These are phyloP conservation scores for Sminthopsis crassicaudata DNA, from an alignment of 2,113 vertebrate genomes.

Conservation along the genomic window DNA sequence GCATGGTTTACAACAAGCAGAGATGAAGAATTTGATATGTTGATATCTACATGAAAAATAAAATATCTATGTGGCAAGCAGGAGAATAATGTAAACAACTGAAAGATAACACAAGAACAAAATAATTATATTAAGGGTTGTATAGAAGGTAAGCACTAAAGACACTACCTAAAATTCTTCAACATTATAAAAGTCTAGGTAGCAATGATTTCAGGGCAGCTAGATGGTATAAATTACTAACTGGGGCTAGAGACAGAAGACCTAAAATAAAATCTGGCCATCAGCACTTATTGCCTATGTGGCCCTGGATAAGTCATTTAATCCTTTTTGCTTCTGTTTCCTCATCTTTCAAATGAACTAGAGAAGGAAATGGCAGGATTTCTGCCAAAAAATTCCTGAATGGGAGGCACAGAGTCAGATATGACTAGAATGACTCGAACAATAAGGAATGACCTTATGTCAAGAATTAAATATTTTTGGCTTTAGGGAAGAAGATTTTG, in stretches of 20 bases:
- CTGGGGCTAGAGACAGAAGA: not conserved
- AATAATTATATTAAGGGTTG: not conserved
- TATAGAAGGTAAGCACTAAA: not conserved
- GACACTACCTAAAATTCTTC: too few species aligned
- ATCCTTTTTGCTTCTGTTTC: not conserved
- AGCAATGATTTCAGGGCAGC: not conserved
- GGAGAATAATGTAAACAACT: rapidly evolving
- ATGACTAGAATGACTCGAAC: not conserved
- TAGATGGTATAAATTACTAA: not conserved
- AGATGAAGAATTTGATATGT: not conserved
- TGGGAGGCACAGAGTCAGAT: not conserved
- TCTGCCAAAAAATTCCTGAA: not conserved
- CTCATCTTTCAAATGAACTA: not conserved
- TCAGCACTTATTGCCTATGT: not conserved
- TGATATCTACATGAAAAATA: not conserved
- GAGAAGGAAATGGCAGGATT: not conserved
- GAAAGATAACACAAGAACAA: not conserved
- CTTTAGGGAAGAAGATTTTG: not conserved
- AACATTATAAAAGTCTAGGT: not conserved
- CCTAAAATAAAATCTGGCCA: not conserved
- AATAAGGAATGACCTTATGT: not conserved
- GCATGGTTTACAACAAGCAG: not conserved
- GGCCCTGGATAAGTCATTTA: too few species aligned
- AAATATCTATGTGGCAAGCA: not conserved
- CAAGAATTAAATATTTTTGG: not conserved